These are phyloP conservation scores for Brachynemurus nebulosus DNA, from an alignment of 2,888 invertebrate genomes.

Conservation along the genomic window DNA sequence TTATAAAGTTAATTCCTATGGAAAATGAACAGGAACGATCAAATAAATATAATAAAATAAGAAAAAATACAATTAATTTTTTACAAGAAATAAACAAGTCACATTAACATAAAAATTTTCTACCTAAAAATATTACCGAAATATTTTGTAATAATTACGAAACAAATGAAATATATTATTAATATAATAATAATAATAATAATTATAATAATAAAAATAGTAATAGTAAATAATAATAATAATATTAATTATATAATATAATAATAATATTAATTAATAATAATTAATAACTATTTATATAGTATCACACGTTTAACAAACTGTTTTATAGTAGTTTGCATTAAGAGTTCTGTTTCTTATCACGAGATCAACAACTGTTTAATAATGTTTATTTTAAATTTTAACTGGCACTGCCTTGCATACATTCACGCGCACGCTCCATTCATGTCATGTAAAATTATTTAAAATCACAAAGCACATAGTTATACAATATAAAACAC, in stretches of 20 bases:
- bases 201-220: too few relatives aligned
- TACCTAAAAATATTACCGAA: slow-evolving; percentile 6
- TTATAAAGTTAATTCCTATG: slow-evolving; percentile 4
- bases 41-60: slow-evolving; percentile 5
- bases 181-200: slow-evolving; percentile 5
- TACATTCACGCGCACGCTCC: background rate
- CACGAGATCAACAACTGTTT: slow-evolving; percentile 6
- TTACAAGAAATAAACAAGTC: slow-evolving; percentile 2
- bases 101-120: slow-evolving; percentile 8
- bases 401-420: background rate
- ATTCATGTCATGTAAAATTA: background rate
- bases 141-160: slow-evolving; percentile 3
- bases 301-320: slow-evolving; percentile 11
- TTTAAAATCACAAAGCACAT: slow-evolving; percentile 8
- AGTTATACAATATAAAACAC: slow-evolving; percentile 1
- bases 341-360: background rate
- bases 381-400: background rate
- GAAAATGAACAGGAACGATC: slow-evolving; percentile 8
- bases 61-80: slow-evolving; percentile 6
- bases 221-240: too few relatives aligned
- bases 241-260: background rate
- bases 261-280: background rate
- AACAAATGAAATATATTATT: slow-evolving; percentile 7
- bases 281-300: slow-evolving; percentile 4
- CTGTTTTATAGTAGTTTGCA: slow-evolving; percentile 4